Evolutionary conservation across 2,888 invertebrate genomes (phyloP), one percentile per base, ranked within the genome.

Genomic region (Folsomia candida): DNA sequence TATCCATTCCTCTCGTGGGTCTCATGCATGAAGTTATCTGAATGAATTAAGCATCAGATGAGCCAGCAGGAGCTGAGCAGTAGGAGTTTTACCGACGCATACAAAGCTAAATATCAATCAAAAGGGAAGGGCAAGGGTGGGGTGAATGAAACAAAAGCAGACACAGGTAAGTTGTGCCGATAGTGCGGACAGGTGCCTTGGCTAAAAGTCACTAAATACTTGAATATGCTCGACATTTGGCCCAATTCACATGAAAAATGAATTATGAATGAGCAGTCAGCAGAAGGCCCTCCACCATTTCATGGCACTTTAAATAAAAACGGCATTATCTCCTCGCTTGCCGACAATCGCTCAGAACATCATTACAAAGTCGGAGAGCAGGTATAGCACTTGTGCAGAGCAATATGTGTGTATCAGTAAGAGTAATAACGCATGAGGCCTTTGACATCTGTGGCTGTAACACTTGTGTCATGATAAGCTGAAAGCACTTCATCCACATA

Each of bases 181-280:
- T n/a, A n/a, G n/a, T n/a, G 62, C 29, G 59, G 51, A 67, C 66
- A 70, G 66, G 66, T 70, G 69, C 51, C 59, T 69, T 59, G 26
- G 54, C 26, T 29, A 54, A 54, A 54, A 54, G 57, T 69, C 69
- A 63, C 54, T 54, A 66, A 51, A 51, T 2, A 60, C 37, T 27
- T 51, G 72, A 72, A 66, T 27, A 51, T 2, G 51, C 37, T 27
- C 58, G 72, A 72, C 76, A 76, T 76, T 74, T 76, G 76, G 76
- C 69, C 72, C 74, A 76, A 71, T 74, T 76, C 76, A 70, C 75
- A 73, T 69, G 58, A 68, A 67, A 66, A 64, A 69, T 63, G 59
- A 59, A 59, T 47, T 24, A 6, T 4, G 54, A 6, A 18, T 22
- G n/a, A 4, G 6, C 54, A 54, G 20, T 54, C 54, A 54, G 22